These are phyloP conservation scores for Camptogramma bilineatum DNA, from an alignment of 2,888 invertebrate species.

Conservation along the genomic window DNA sequence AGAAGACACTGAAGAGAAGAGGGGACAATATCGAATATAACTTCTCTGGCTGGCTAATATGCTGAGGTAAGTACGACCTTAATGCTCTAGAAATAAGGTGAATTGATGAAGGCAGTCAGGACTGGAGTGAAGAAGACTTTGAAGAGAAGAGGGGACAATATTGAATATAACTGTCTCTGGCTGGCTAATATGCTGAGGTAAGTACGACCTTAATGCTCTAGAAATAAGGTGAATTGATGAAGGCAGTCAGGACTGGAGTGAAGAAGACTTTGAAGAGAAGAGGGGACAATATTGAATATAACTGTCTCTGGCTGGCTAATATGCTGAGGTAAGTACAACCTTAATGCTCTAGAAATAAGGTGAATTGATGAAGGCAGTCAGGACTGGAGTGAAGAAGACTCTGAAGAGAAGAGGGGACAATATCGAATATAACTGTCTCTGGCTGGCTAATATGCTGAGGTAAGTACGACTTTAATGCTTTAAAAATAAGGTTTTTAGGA, in stretches of 20 bases:
- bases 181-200: slow-evolving; percentile 17
- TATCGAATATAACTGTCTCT: too few species aligned
- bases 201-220: background rate
- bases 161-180: background rate
- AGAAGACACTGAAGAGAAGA: slow-evolving; percentile 91
- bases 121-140: background rate
- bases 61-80: slow-evolving; percentile 5
- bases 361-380: too few species aligned
- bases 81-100: background rate
- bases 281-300: background rate
- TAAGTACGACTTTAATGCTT: too few species aligned
- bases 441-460: too few species aligned
- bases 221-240: background rate
- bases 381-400: too few species aligned
- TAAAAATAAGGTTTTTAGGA: too few species aligned
- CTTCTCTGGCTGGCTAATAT: slow-evolving; percentile 90
- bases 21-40: slow-evolving; percentile 92
- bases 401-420: too few species aligned
- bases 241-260: background rate
- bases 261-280: background rate
- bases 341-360: too few species aligned
- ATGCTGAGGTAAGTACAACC: too few species aligned
- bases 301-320: too few species aligned
- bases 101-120: background rate
- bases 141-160: background rate